A percentile compares a stretch with the other conserved stretches of the same genome.
phyloP scores from a whole-genome alignment of 2,888 invertebrate genomes.

The Odontocolon sp. region DNA sequence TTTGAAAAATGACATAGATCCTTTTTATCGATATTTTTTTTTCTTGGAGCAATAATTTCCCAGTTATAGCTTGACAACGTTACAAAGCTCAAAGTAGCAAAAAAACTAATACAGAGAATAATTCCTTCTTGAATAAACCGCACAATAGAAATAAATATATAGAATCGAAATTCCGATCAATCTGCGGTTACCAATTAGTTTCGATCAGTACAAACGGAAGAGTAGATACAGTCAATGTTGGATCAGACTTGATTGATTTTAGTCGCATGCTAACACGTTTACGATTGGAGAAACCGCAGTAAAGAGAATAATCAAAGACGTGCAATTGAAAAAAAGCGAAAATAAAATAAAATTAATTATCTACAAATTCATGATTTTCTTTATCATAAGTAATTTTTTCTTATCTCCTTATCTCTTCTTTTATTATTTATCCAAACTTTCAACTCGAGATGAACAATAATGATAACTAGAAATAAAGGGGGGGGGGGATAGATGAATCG shows the following conservation, averaged over 20 bases:
- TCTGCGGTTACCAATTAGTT: slow-evolving; percentile 31
- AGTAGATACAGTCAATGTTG: slow-evolving; percentile 36
- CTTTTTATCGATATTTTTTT: no score
- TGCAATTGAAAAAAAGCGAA: neutral
- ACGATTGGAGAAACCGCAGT: neutral
- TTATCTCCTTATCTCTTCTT: no score
- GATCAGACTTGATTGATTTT: slow-evolving; percentile 40
- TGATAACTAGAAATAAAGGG: neutral
- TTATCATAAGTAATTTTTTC: neutral
- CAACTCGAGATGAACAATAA: neutral
- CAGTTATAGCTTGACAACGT: no score
- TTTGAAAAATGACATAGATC: no score
- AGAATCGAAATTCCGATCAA: slow-evolving; percentile 38
- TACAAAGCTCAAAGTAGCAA: no score
- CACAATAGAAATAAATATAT: neutral
- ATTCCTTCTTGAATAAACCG: no score
- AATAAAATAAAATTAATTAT: no score
- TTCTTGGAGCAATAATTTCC: no score
- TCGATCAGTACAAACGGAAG: slow-evolving; percentile 31
- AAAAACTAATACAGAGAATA: no score
- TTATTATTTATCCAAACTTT: no score
- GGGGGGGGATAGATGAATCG: slow-evolving; percentile 14
- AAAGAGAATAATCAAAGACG: neutral
- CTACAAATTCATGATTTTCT: neutral
- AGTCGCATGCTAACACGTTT: slow-evolving; percentile 40